Conservation (phyloP, 2,113 vertebrate species). For the Cottus gobio region DNA sequence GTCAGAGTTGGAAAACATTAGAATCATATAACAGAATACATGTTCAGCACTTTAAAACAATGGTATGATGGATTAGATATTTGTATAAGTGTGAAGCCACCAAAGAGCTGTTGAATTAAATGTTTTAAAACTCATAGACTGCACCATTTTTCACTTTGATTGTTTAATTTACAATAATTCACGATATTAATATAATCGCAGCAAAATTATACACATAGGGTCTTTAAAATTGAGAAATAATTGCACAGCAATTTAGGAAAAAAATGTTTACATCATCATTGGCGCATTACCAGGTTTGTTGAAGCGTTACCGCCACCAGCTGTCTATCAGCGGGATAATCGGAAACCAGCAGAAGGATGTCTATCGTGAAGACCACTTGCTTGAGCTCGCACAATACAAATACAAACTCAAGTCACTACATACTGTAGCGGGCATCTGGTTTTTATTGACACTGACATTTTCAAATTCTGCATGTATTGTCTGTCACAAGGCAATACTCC, state of each 20-base stretch:
- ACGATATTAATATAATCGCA: too few relatives aligned
- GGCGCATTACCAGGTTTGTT: background rate
- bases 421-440: background rate
- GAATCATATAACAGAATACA: background rate
- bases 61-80: background rate
- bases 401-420: background rate
- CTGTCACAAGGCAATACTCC: background rate
- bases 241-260: background rate
- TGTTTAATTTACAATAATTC: background rate
- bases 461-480: background rate
- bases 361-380: background rate
- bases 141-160: background rate
- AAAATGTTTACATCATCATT: background rate
- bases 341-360: background rate
- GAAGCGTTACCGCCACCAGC: background rate
- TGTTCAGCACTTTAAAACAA: background rate
- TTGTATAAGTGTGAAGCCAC: background rate
- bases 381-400: background rate
- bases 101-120: background rate
- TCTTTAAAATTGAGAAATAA: too few relatives aligned
- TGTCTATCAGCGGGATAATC: background rate
- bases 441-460: slow-evolving; percentile 1
- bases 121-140: background rate
- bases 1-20: background rate
- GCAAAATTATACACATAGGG: background rate